A percentile compares a stretch with the other conserved stretches of the same genome.
These are phyloP conservation scores for Microctenopoma lineatum DNA, from an alignment of 2,797 vertebrate genomes.

Conservation along the genomic window DNA sequence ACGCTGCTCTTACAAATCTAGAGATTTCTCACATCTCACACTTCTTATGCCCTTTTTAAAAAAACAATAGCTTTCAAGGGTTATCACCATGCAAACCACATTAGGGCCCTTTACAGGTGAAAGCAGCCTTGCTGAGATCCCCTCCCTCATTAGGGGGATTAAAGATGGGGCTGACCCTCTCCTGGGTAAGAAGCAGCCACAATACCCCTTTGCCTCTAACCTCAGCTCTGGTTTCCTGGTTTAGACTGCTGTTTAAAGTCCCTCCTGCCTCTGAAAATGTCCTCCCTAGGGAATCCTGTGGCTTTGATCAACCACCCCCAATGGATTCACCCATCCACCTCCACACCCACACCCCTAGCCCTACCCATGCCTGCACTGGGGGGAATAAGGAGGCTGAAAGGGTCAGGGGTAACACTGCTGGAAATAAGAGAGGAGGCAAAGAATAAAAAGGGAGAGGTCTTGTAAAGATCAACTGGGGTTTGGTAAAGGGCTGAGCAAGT, in stretches of 20 bases:
- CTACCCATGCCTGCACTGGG: constrained; percentile 46
- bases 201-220: constrained; percentile 60
- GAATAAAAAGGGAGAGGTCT: constrained; percentile 67
- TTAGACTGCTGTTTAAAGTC: constrained; percentile 70
- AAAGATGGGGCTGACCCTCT: constrained; percentile 56
- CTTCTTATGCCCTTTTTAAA: constrained; percentile 56
- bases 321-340: constrained; percentile 54
- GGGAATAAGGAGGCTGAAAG: constrained; percentile 44
- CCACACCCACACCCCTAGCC: constrained; percentile 34
- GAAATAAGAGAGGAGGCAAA: constrained; percentile 66
- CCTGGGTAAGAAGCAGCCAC: constrained; percentile 55
- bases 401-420: constrained; percentile 61
- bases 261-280: constrained; percentile 61
- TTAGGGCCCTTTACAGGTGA: constrained; percentile 69
- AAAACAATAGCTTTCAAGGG: constrained; percentile 54
- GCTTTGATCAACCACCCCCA: constrained; percentile 70
- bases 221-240: constrained; percentile 67
- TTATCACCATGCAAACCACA: constrained; percentile 71
- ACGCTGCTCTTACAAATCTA: constrained; percentile 71
- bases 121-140: constrained; percentile 58
- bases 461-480: constrained; percentile 69
- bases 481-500: constrained; percentile 61
- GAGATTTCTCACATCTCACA: constrained; percentile 66
- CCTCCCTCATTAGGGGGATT: constrained; percentile 76
- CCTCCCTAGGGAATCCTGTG: constrained; percentile 63